Conservation (phyloP, 1,140 invertebrate genomes). For the Ceratina australensis region DNA sequence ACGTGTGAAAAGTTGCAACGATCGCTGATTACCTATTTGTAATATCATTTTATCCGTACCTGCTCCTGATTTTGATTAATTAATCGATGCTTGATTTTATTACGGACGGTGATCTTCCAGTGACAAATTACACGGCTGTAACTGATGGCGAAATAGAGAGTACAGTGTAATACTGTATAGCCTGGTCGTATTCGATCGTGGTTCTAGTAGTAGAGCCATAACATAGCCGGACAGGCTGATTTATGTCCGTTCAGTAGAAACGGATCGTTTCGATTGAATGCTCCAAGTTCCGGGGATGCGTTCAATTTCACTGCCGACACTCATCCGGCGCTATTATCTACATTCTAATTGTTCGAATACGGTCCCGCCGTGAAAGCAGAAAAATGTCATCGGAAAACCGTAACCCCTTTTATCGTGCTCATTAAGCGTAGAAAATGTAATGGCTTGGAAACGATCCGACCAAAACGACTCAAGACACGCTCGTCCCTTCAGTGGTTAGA, state of each 20-base stretch:
- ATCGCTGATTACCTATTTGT: no score
- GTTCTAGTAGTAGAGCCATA: slow-evolving; percentile 2
- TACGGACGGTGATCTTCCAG: background rate
- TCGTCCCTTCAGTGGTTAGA: background rate
- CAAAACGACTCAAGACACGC: no score
- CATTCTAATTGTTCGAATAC: background rate
- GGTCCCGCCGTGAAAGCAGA: background rate
- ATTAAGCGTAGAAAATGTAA: background rate
- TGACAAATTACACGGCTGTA: background rate
- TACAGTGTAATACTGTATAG: background rate
- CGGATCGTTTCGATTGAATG: slow-evolving; percentile 29
- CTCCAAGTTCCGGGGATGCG: background rate
- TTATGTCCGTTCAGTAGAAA: slow-evolving; percentile 24
- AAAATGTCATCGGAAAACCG: background rate
- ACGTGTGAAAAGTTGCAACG: no score
- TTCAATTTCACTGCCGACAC: background rate
- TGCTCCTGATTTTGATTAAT: background rate
- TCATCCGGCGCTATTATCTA: background rate
- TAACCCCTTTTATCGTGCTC: background rate
- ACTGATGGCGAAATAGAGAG: background rate
- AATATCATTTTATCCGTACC: no score
- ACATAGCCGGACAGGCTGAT: slow-evolving; percentile 35
- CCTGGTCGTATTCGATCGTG: slow-evolving; percentile 8
- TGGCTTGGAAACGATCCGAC: background rate
- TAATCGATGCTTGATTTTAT: no score